phyloP scores from a whole-genome alignment of 2,888 invertebrate species.

The Eubasilissa splendida region DNA sequence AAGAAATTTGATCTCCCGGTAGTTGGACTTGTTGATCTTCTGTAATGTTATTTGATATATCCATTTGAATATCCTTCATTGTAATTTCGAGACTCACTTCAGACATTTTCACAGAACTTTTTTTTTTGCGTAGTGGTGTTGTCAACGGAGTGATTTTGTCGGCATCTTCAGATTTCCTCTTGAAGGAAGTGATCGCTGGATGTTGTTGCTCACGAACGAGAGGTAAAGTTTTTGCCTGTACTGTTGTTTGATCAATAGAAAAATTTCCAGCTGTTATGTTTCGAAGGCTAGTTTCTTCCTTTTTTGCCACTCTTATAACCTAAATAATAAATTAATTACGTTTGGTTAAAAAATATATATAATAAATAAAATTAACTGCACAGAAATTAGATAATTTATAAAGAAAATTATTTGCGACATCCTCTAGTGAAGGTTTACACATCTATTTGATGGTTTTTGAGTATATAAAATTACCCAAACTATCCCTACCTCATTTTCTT shows the following conservation, averaged over 20 bases:
- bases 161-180: not conserved
- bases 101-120: not conserved
- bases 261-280: constrained; percentile 21
- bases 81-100: not conserved
- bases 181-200: not conserved
- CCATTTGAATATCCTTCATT: not conserved
- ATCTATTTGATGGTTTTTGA: not conserved
- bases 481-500: constrained; percentile 7
- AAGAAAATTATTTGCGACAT: not conserved
- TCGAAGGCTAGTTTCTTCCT: not conserved
- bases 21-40: too few relatives aligned
- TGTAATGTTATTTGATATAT: not conserved
- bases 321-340: not conserved
- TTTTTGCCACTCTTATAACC: not conserved
- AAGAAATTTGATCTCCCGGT: too few relatives aligned
- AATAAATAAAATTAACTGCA: too few relatives aligned
- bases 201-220: not conserved
- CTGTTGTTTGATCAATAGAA: not conserved
- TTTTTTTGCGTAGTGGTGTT: not conserved
- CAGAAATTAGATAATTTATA: too few relatives aligned
- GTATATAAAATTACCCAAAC: not conserved
- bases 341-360: too few relatives aligned
- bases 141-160: not conserved
- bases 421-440: not conserved
- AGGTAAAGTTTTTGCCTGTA: not conserved